Evolutionary conservation across 1,140 invertebrate genomes (phyloP).

Genomic region (Pachypsylla venusta): DNA sequence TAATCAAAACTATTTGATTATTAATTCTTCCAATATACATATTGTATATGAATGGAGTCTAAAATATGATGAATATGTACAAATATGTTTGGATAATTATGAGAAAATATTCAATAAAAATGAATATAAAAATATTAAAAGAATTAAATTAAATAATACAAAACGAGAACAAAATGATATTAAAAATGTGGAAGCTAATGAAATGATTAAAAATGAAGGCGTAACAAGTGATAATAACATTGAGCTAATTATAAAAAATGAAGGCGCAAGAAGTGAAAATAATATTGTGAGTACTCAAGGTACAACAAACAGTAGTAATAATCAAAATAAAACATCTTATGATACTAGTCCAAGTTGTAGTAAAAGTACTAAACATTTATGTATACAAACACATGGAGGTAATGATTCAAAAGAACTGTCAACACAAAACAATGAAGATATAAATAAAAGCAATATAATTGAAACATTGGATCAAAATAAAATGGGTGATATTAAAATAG

Average conservation of each 20-base stretch:
- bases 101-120: slow-evolving; percentile 1
- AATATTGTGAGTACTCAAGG: no score
- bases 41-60: background rate
- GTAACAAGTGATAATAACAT: no score
- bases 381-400: no score
- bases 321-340: no score
- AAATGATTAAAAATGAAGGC: no score
- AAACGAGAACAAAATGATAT: background rate
- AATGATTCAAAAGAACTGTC: no score
- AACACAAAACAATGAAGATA: background rate
- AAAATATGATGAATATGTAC: background rate
- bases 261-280: no score
- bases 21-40: background rate
- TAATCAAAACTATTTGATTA: background rate
- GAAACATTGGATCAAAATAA: background rate
- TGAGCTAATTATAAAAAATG: no score
- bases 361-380: no score
- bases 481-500: background rate
- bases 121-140: background rate
- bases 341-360: no score
- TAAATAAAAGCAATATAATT: background rate
- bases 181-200: no score
- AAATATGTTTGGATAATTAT: background rate
- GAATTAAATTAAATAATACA: background rate
- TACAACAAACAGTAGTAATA: no score